Base-by-base conservation (phyloP, 2,797 vertebrate genomes). In the Emydoidea blandingii region DNA sequence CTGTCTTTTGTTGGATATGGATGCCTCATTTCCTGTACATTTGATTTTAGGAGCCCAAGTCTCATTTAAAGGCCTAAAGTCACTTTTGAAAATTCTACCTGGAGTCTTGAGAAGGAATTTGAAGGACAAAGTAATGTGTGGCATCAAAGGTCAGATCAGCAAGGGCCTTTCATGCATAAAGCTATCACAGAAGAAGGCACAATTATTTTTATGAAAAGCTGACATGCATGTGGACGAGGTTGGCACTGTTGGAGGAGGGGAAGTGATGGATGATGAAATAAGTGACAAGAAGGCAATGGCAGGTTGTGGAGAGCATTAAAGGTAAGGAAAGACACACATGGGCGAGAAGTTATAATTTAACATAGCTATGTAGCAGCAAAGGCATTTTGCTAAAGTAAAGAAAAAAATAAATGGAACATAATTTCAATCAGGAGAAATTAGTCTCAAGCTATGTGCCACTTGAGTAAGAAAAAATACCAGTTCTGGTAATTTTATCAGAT, bases 1-100 rank as follows among this genome's bases (percentile, higher is more conserved):
- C 80, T 7, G 84, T 80, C 89, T 89, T 94, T 87, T 92, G 41
- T 78, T 4, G 85, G 90, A 50, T 82, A 54, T 19, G 93, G 3
- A 49, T 88, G 83, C 80, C 34, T 86, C 88, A 56, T 56, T 93
- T 94, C 62, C 59, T 81, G 0, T 37, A 54, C 1, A 2, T 12
- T 84, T 88, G 14, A 1, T 34, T 88, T 86, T 89, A 44, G 44
- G 44, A 44, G 44, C 44, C 44, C 44, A 8, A 44, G 44, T 44
- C 6, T 44, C 44, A 44, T 44, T 44, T 44, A 31, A 29, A 49
- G 8, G 8, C 44, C 14, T 78, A 53, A 91, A 50, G 19, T 84
- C 54, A 21, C 6, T 86, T 68, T 68, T 83, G 47, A 34, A 86
- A 15, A 87, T 57, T 19, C 27, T 86, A 10, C 3, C 15, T 72